These are phyloP conservation scores for Lysandra bellargus DNA, from an alignment of 2,888 invertebrate genomes.

Conservation along the genomic window DNA sequence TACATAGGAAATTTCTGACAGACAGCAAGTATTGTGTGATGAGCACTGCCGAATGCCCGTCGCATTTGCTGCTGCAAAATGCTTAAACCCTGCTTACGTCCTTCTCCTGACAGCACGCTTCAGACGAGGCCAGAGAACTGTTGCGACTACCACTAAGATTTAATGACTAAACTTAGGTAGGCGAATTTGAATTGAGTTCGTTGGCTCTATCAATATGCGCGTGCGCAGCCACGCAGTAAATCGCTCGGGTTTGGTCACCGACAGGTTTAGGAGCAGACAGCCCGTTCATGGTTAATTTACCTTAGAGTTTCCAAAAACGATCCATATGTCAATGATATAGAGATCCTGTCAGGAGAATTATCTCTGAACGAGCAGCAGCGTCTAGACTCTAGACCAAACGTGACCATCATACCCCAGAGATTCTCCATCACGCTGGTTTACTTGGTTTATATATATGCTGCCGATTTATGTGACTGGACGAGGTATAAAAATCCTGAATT, in stretches of 20 bases:
- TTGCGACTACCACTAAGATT: background rate
- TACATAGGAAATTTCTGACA: background rate
- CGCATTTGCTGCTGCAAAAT: too few relatives aligned
- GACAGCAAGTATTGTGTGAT: background rate
- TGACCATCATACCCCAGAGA: background rate
- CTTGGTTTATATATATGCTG: too few relatives aligned
- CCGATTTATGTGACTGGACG: constrained; percentile 1
- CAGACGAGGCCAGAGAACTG: too few relatives aligned
- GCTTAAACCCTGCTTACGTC: background rate
- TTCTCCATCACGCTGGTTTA: background rate
- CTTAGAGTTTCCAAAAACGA: background rate
- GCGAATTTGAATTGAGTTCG: background rate
- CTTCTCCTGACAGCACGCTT: too few relatives aligned
- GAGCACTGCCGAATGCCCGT: background rate
- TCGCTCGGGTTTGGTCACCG: background rate
- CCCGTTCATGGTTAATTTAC: background rate
- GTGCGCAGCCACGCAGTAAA: background rate
- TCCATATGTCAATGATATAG: background rate
- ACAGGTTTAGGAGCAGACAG: background rate
- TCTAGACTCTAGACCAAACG: background rate
- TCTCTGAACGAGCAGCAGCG: background rate
- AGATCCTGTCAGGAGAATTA: background rate
- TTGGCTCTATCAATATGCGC: background rate
- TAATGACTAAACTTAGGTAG: background rate
- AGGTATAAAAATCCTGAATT: background rate